phyloP scores from a whole-genome alignment of 2,113 vertebrate genomes.

The Psophia crepitans region DNA sequence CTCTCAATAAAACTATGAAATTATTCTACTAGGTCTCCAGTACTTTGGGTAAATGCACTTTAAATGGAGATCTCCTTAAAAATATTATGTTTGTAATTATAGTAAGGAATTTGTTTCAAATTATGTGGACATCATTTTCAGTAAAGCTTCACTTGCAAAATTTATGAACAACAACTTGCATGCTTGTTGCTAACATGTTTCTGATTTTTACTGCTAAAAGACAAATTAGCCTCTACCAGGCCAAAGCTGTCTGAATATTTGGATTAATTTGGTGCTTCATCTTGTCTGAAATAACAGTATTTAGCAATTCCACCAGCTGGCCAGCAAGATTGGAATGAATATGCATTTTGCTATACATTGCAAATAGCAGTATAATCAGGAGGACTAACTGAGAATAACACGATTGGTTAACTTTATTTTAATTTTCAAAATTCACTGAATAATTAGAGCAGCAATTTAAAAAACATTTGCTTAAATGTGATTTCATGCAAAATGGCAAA shows the following conservation, averaged over 20 bases:
- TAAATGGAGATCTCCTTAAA: neutral
- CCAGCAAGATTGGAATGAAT: conserved; percentile 20
- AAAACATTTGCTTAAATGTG: neutral
- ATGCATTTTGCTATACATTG: conserved; percentile 1
- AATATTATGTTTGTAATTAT: neutral
- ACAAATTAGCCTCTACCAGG: conserved; percentile 16
- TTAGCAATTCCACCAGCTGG: conserved; percentile 32
- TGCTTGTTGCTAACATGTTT: neutral
- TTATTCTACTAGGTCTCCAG: neutral
- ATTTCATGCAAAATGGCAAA: neutral
- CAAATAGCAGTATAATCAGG: neutral
- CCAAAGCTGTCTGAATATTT: conserved; percentile 28
- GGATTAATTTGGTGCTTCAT: conserved; percentile 39
- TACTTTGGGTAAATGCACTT: neutral
- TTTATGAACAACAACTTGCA: neutral
- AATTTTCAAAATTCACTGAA: neutral
- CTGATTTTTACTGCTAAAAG: conserved; percentile 39
- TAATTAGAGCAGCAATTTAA: neutral
- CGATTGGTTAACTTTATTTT: neutral
- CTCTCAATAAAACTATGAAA: neutral
- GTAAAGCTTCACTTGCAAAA: neutral
- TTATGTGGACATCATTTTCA: neutral
- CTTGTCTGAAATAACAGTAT: conserved; percentile 36
- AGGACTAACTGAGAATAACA: neutral
- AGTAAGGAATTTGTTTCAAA: neutral